Evolutionary conservation across 2,888 invertebrate genomes (phyloP), one percentile per base, ranked within the genome.

Genomic region (Pardosa pseudoannulata): DNA sequence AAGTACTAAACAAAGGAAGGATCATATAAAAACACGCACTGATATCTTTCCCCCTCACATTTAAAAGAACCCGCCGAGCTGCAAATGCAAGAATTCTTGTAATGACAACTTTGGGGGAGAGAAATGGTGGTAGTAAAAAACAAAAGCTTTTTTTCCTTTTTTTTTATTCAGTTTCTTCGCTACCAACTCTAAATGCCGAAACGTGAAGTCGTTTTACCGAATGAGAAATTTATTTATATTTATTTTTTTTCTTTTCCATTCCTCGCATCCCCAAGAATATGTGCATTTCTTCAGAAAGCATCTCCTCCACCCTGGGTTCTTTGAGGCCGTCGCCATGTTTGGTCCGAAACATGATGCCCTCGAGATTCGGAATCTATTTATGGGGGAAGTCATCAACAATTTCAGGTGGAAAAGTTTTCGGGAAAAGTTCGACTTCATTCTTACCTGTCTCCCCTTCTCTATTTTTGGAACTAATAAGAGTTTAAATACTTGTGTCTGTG

Each of bases 361-460:
- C 3, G 23, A 23, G 23, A 23, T 56, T 56, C 23, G 23, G 56
- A 56, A 23, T 19, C 56, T 56, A 56, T 56, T 56, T 56, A 3
- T 23, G 23, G 56, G 23, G 6, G n/a, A n/a, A 6, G 56, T 56
- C 56, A 56, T 56, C 56, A 23, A 3, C 23, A 11, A 56, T 56
- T 56, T 56, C 56, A 56, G 56, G 56, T 56, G 11, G 56, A 56
- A 16, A 46, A 46, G 41, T 46, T 46, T n/a, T 13, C 16, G 41
- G 16, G 36, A 36, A 36, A 36, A 36, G 36, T 7, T 36, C 36
- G 36, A 16, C 41, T 16, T 9, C 6, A 46, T 13, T 46, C 41
- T 9, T 46, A 46, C 16, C 41, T 16, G 6, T 36, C 41, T 16
- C 16, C 9, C 41, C 41, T 5, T 36, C 6, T 36, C 41, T 46